These are phyloP conservation scores for Ellobium chinense DNA, from an alignment of 2,888 invertebrate species.

Conservation along the genomic window DNA sequence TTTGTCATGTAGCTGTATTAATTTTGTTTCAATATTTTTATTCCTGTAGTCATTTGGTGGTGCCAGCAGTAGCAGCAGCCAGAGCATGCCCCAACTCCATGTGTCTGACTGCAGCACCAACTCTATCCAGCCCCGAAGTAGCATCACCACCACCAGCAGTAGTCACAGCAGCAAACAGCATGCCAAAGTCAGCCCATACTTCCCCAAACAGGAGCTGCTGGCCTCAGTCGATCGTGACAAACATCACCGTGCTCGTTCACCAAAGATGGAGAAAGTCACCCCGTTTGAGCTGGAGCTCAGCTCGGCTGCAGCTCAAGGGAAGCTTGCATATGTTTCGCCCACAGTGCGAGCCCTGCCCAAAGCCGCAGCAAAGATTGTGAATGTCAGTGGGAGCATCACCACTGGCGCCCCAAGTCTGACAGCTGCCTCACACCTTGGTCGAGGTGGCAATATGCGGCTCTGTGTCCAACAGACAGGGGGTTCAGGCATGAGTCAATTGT, in stretches of 20 bases:
- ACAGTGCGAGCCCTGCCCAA: conserved; percentile 66
- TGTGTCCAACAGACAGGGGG: conserved; percentile 53
- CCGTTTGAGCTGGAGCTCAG: conserved; percentile 67
- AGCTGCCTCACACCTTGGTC: conserved; percentile 55
- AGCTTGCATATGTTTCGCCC: conserved; percentile 73
- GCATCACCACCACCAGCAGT: conserved; percentile 6
- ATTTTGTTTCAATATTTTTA: no score
- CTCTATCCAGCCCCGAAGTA: neutral
- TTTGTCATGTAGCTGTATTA: no score
- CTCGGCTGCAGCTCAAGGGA: conserved; percentile 69
- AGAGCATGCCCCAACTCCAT: conserved; percentile 9
- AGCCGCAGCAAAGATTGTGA: conserved; percentile 53
- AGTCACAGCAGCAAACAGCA: conserved; percentile 49
- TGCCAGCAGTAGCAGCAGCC: conserved; percentile 28
- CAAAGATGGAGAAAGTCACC: conserved; percentile 62
- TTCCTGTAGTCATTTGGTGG: conserved; percentile 37
- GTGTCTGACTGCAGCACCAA: conserved; percentile 18
- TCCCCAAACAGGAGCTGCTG: conserved; percentile 59
- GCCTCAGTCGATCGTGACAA: neutral
- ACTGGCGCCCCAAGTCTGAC: conserved; percentile 51
- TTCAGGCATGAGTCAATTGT: conserved; percentile 64
- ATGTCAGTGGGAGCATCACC: conserved; percentile 49
- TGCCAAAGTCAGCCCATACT: conserved; percentile 64
- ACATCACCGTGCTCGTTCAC: conserved; percentile 52
- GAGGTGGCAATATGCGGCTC: conserved; percentile 42